Percentiles rank a stretch among this genome's conserved stretches.
These are phyloP conservation scores for Chalcis sispes DNA, from an alignment of 2,888 invertebrate genomes.

Conservation along the genomic window DNA sequence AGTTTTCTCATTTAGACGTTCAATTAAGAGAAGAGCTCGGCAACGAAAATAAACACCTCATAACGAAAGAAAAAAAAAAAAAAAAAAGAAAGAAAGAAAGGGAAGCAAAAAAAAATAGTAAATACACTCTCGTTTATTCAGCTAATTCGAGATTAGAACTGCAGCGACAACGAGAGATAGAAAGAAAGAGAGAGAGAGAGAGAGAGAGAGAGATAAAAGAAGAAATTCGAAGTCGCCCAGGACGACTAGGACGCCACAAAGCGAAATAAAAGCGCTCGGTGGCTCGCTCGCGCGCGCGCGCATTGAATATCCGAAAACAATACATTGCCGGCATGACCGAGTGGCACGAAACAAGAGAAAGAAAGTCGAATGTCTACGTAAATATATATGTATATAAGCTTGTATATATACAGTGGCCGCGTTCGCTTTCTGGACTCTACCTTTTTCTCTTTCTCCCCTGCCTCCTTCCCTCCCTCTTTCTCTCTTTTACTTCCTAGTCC, in stretches of 20 bases:
- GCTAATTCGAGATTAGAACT: conserved; percentile 35
- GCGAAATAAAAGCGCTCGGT: conserved; percentile 8
- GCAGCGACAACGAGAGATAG: not conserved
- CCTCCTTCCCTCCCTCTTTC: not conserved
- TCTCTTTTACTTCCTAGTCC: not conserved
- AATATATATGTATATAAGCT: not conserved
- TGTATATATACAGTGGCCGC: not conserved
- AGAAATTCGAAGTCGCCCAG: not conserved
- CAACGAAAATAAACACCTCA: conserved; percentile 13
- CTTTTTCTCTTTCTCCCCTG: too few species aligned
- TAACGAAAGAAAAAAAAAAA: not conserved
- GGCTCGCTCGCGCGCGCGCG: too few species aligned
- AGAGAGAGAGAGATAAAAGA: too few species aligned
- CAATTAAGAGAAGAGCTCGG: conserved; percentile 29
- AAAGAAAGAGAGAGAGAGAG: not conserved
- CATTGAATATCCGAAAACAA: conserved; percentile 47
- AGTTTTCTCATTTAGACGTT: not conserved
- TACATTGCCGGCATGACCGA: conserved; percentile 39
- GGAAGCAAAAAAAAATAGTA: not conserved
- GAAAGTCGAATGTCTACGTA: not conserved
- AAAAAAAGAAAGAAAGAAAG: not conserved
- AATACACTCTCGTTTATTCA: conserved; percentile 19
- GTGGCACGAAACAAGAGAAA: conserved; percentile 25
- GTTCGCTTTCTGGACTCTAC: conserved; percentile 10
- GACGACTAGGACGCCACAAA: not conserved